Evolutionary conservation across 1,140 invertebrate genomes (phyloP), one percentile per base, ranked within the genome.

Genomic region (Papilio dardanus): DNA sequence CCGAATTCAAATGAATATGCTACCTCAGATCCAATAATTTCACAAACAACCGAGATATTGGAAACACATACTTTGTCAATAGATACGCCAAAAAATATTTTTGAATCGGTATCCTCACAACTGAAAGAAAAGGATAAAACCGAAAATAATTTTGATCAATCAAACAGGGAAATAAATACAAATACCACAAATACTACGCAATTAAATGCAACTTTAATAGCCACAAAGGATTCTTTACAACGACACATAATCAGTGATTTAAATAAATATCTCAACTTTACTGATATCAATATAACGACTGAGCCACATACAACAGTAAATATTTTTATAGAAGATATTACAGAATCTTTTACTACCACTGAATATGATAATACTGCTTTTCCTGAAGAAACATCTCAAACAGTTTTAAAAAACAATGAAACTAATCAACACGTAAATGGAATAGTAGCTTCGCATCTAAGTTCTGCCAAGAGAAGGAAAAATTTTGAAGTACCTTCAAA

Each of bases 401-500:
- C 58, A 14, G 54, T 28, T 21, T 14, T 28, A 1, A 12, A 81
- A 19, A 81, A 80, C 19, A 75, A 65, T 8, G 79, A 80, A 46
- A 71, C 71, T 1, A 73, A 78, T n/a, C 54, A 79, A 33, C 30
- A 50, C 65, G 69, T 46, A 83, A 80, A 5, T 16, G 54, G 24
- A 71, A 83, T 83, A 71, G 82, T 86, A 77, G 75, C 81, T 74
- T 83, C 82, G 40, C 81, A 88, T 42, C 37, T 88, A 12, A 75
- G 86, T 74, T 80, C 86, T 58, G 87, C 89, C 21, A 91, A 83
- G 80, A 77, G 77, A 24, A 88, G 84, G 77, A 88, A 83, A 67
- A 89, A 89, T 75, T 83, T 85, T 80, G 74, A 79, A 42, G 78
- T 81, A 65, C 88, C 88, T 24, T 79, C 78, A 33, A 83, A 88